phyloP scores from a whole-genome alignment of 2,797 vertebrate species.

The Novumbra hubbsi region DNA sequence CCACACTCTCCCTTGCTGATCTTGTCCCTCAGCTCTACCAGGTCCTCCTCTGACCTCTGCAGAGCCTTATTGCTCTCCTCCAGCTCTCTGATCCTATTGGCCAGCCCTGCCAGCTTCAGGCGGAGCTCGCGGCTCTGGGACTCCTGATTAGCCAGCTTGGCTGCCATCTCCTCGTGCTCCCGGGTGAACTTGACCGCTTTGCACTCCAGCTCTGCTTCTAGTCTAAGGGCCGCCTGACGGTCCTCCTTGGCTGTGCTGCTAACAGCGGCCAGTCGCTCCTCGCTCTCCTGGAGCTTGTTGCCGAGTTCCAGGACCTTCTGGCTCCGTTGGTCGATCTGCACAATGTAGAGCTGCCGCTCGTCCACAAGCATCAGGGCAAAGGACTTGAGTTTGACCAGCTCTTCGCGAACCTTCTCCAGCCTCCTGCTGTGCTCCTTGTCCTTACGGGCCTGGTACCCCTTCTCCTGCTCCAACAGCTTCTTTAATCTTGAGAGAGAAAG shows the following conservation, averaged over 20 bases:
- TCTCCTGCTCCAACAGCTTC: constrained; percentile 93
- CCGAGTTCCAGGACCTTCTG: constrained; percentile 88
- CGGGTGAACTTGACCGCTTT: constrained; percentile 77
- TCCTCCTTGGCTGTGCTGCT: constrained; percentile 80
- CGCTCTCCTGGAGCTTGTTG: constrained; percentile 85
- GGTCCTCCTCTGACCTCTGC: constrained; percentile 88
- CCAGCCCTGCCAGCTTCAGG: constrained; percentile 80
- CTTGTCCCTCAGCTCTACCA: constrained; percentile 89
- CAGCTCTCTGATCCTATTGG: constrained; percentile 83
- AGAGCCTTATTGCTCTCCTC: constrained; percentile 85
- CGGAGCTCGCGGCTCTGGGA: constrained; percentile 85
- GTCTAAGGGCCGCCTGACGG: constrained; percentile 80
- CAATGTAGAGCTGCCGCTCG: constrained; percentile 90
- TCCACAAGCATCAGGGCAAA: constrained; percentile 96
- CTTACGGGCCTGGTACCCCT: constrained; percentile 87
- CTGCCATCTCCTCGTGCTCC: constrained; percentile 87
- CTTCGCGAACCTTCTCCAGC: constrained; percentile 85
- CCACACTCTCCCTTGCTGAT: constrained; percentile 90
- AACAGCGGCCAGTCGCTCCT: constrained; percentile 77
- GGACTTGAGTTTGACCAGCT: constrained; percentile 91
- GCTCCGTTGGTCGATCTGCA: constrained; percentile 88
- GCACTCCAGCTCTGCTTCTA: constrained; percentile 87
- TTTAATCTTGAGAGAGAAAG: constrained; percentile 80
- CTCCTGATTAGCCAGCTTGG: constrained; percentile 84
- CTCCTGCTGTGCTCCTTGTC: constrained; percentile 88